Evolutionary conservation across 2,888 invertebrate genomes (phyloP).

Genomic region (Ditula angustiorana): DNA sequence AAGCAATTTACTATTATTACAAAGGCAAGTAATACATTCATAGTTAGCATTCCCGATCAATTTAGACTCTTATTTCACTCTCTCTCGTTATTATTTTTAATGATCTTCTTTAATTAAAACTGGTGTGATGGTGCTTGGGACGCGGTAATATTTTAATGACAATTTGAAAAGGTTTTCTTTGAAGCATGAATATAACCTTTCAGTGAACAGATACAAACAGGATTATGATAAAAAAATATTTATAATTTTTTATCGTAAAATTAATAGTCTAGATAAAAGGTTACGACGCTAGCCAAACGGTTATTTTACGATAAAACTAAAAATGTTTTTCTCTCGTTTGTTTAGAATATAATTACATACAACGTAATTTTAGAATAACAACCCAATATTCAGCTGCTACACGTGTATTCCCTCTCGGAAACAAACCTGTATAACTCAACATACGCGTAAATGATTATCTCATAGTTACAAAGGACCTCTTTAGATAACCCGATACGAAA

Average conservation of each 20-base stretch:
- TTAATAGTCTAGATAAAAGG: too few species aligned
- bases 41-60: constrained; percentile 5
- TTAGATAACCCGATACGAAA: constrained; percentile 41
- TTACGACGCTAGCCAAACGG: too few species aligned
- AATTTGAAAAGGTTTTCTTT: background rate
- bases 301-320: too few species aligned
- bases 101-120: constrained; percentile 33
- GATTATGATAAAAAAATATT: background rate
- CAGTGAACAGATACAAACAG: background rate
- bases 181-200: background rate
- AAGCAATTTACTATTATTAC: background rate
- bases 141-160: constrained; percentile 17
- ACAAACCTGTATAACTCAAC: background rate
- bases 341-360: too few species aligned
- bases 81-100: constrained; percentile 34
- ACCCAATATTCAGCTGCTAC: background rate
- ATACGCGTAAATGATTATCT: constrained; percentile 23
- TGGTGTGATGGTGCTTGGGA: constrained; percentile 1
- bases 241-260: too few species aligned
- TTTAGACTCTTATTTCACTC: constrained; percentile 5
- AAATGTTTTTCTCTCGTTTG: too few species aligned
- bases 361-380: too few species aligned
- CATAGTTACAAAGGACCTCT: constrained; percentile 25
- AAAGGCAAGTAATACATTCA: background rate
- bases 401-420: too few species aligned